A percentile compares a stretch with the other conserved stretches of the same genome.
Conservation (phyloP, 1,140 invertebrate species). For the Steinernema khuongi region DNA sequence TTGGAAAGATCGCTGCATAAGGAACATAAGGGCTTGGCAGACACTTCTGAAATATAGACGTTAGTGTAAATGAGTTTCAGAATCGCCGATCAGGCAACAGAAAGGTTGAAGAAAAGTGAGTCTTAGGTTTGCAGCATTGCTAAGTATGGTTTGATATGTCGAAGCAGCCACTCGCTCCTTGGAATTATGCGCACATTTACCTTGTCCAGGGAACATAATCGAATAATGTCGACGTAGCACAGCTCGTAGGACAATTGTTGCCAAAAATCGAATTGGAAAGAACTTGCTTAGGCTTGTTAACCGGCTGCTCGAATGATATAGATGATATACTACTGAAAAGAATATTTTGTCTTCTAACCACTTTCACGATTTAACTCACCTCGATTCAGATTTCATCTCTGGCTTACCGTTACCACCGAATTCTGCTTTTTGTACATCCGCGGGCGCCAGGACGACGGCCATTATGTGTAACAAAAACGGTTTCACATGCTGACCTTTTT, state of each 20-base stretch:
- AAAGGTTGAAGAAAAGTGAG: background rate
- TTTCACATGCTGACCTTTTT: conserved; percentile 34
- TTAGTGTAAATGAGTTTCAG: too few relatives aligned
- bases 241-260: background rate
- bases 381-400: background rate
- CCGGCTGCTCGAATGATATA: background rate
- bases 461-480: conserved; percentile 35
- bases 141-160: background rate
- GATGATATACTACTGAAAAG: background rate
- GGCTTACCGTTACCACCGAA: background rate
- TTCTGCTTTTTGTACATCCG: conserved; percentile 14
- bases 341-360: background rate
- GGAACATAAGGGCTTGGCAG: background rate
- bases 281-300: background rate
- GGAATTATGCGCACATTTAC: too few relatives aligned
- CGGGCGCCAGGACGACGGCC: conserved; percentile 24
- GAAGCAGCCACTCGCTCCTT: background rate
- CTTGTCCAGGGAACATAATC: background rate
- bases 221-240: background rate
- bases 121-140: too few relatives aligned
- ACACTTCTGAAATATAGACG: background rate
- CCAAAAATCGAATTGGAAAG: background rate
- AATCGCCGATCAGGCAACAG: too few relatives aligned
- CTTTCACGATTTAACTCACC: background rate
- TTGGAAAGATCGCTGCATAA: background rate